Evolutionary conservation across 2,888 invertebrate genomes (phyloP).

Genomic region (Amiota mariae): DNA sequence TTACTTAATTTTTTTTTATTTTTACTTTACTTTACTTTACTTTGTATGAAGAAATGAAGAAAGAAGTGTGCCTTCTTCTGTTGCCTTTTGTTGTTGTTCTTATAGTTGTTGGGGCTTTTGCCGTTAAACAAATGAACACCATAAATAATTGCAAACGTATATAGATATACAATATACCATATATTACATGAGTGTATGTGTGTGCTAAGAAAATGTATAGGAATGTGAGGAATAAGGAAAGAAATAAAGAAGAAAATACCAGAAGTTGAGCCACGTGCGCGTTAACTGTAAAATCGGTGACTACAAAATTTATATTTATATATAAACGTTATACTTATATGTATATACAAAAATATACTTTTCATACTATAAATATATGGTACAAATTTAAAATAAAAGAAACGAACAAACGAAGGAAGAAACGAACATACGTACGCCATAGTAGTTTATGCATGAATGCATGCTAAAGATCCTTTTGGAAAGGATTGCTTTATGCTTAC

Average conservation of each 20-base stretch:
- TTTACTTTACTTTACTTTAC: slow-evolving; percentile 22
- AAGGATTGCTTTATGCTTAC: no score
- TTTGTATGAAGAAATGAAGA: slow-evolving; percentile 18
- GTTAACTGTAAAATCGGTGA: slow-evolving; percentile 59
- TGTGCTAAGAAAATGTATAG: background rate
- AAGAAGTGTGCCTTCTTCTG: background rate
- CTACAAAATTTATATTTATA: no score
- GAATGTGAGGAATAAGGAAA: background rate
- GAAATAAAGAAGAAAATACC: slow-evolving; percentile 1
- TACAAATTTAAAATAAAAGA: no score
- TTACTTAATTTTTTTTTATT: no score
- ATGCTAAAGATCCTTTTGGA: no score
- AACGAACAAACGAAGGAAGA: no score
- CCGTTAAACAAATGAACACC: slow-evolving; percentile 67
- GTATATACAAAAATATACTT: no score
- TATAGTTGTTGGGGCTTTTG: slow-evolving; percentile 50
- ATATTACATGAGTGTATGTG: background rate
- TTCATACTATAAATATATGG: no score
- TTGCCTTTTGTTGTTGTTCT: slow-evolving; percentile 36
- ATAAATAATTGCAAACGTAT: slow-evolving; percentile 64
- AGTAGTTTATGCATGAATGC: no score
- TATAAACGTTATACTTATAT: no score
- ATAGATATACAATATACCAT: slow-evolving; percentile 2
- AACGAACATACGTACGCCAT: no score
- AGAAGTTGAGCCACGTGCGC: slow-evolving; percentile 35